Evolutionary conservation across 2,797 vertebrate species (phyloP).

Genomic region (Thamnophis elegans): DNA sequence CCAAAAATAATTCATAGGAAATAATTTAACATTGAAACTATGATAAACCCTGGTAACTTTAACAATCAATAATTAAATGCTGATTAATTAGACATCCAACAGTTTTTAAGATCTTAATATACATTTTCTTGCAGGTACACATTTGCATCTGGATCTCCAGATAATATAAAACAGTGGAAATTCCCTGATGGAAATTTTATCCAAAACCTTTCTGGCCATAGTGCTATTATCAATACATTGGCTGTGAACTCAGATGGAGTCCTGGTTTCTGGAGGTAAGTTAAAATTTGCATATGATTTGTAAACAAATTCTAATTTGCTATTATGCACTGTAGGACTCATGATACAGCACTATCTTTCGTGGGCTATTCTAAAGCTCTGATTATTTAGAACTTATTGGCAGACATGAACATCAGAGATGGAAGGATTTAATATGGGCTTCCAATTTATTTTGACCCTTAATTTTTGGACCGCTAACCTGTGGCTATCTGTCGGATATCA

Average conservation of each 20-base stretch:
- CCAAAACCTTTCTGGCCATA: conserved; percentile 98
- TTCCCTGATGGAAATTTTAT: conserved; percentile 98
- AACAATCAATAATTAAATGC: not conserved
- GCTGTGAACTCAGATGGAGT: conserved; percentile 96
- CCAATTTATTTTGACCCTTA: not conserved
- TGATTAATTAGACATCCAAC: not conserved
- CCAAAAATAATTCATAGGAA: not conserved
- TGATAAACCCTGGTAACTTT: not conserved
- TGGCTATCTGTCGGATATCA: not conserved
- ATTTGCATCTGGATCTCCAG: conserved; percentile 97
- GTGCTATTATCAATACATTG: conserved; percentile 95
- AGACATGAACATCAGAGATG: not conserved
- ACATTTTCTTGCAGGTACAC: conserved; percentile 84
- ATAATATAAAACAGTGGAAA: conserved; percentile 99
- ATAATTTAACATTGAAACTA: not conserved
- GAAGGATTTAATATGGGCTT: not conserved
- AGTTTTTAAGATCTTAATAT: not conserved
- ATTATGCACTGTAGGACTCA: not conserved
- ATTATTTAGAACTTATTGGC: not conserved
- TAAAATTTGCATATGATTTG: conserved; percentile 2
- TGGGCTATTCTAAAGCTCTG: not conserved
- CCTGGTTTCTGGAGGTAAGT: conserved; percentile 93
- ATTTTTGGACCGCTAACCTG: not conserved
- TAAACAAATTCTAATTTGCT: not conserved
- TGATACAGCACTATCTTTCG: not conserved